Percentiles rank a stretch among this genome's conserved stretches.
Conservation (phyloP, 2,888 invertebrate genomes). For the Bombylius discolor region DNA sequence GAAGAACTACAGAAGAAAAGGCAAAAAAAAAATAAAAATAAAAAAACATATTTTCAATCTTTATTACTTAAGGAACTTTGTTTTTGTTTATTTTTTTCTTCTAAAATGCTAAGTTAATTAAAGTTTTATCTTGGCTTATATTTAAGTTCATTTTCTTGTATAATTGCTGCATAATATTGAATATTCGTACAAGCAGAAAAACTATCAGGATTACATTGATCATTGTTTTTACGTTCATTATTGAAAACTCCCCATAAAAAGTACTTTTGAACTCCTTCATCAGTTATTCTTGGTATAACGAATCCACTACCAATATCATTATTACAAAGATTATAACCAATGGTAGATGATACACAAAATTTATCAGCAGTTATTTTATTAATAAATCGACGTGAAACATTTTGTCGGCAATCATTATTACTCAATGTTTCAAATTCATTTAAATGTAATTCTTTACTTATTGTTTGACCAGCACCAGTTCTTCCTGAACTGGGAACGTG, state of each 20-base stretch:
- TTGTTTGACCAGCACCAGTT: neutral
- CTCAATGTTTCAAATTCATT: neutral
- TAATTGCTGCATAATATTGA: constrained; percentile 1
- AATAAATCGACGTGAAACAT: constrained; percentile 11
- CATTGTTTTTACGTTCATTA: neutral
- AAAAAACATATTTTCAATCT: too few relatives aligned
- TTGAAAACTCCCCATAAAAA: neutral
- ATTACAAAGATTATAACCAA: constrained; percentile 12
- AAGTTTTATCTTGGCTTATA: neutral
- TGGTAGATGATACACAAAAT: neutral
- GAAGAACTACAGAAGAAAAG: too few relatives aligned
- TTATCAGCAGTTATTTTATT: constrained; percentile 1
- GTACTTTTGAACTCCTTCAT: neutral
- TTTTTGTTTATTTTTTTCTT: too few relatives aligned
- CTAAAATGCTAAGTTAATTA: too few relatives aligned
- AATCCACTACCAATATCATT: neutral
- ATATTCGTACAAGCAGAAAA: constrained; percentile 6
- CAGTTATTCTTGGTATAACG: neutral
- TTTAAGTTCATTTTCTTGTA: neutral
- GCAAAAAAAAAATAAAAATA: too few relatives aligned
- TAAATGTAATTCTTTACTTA: constrained; percentile 3
- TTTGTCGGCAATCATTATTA: neutral
- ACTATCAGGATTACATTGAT: neutral
- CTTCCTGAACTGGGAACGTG: neutral
- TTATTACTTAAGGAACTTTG: too few relatives aligned